Evolutionary conservation across 1,140 invertebrate species (phyloP), one percentile per base, ranked within the genome.

Genomic region (Megalopta genalis): DNA sequence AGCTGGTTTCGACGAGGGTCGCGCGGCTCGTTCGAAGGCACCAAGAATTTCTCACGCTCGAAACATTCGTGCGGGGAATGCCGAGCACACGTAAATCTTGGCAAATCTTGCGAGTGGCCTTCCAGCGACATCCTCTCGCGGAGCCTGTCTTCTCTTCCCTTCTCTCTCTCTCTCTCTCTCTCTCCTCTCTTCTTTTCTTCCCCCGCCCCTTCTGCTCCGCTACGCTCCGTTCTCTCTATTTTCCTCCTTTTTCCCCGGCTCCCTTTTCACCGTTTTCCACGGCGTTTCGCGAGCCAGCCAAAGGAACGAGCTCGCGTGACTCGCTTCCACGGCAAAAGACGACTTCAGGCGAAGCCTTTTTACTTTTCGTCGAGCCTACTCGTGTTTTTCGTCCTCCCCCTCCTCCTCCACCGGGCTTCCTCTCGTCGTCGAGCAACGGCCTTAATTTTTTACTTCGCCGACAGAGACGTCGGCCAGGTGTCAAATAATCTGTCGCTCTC

Each of bases 81-180:
- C 84, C 84, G 84, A 65, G 42, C 42, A 75, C 84, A 86, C 84
- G 84, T 86, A 85, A 85, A 86, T 82, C 84, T 86, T 85, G 80
- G 84, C 84, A 86, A 85, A 86, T 85, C 83, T 86, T 82, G 81
- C 84, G 75, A 82, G 81, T 74, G 71, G 79, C 72, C 75, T 72
- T 68, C 68, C 42, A 37, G 16, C 27, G n/a, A 27, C 49, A 46
- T 65, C 39, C 42, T 27, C 14, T n/a, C 63, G 2, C 54, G 42
- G 42, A 57, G 54, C 54, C 16, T 18, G 49, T 52, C 49, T 52
- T 21, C 54, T n/a, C 7, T 14, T 14, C 42, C 23, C 68, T 32
- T 64, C 39, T 12, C 67, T 67, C 65, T 46, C 27, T 21, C 21
- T 32, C 42, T 64, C 4, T 32, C 32, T 2, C 4, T 32, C 32